A percentile compares a stretch with the other conserved stretches of the same genome.
phyloP scores from a whole-genome alignment of 2,797 vertebrate species.

The Sebastiscus albofasciatus region DNA sequence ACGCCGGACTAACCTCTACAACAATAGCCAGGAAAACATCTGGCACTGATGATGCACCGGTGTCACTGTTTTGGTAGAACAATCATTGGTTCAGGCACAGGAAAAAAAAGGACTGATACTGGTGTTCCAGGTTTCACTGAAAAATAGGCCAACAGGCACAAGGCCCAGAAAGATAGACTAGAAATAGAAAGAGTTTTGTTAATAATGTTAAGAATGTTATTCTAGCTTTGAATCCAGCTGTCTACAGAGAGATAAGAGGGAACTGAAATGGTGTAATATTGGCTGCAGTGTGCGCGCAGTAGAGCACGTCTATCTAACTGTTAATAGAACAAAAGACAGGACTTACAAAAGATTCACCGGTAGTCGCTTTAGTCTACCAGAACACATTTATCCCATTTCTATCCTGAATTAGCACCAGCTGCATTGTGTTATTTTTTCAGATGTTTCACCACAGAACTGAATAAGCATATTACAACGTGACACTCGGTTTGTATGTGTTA shows the following conservation, averaged over 20 bases:
- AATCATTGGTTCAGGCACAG: not conserved
- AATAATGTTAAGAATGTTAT: not conserved
- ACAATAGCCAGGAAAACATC: constrained; percentile 41
- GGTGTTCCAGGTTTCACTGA: constrained; percentile 31
- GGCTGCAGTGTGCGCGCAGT: constrained; percentile 15
- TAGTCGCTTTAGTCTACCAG: constrained; percentile 19
- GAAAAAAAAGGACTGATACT: constrained; percentile 8
- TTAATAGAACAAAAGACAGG: constrained; percentile 44
- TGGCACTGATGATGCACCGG: constrained; percentile 22
- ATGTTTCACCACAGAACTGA: constrained; percentile 4
- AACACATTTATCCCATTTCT: constrained; percentile 17
- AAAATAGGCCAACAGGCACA: constrained; percentile 46
- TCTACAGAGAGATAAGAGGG: constrained; percentile 44
- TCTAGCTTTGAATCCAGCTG: constrained; percentile 42
- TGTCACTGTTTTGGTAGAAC: constrained; percentile 2
- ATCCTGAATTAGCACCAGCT: constrained; percentile 15
- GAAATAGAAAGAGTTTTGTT: constrained; percentile 36
- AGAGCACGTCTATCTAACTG: constrained; percentile 25
- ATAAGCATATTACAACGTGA: not conserved
- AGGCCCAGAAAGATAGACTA: constrained; percentile 41
- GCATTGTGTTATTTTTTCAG: not conserved
- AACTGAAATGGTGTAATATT: constrained; percentile 26
- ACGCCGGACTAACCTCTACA: constrained; percentile 22
- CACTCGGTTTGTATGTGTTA: not conserved
- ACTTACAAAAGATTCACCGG: constrained; percentile 28